phyloP scores from a whole-genome alignment of 2,888 invertebrate genomes.

The Elmis aenea region DNA sequence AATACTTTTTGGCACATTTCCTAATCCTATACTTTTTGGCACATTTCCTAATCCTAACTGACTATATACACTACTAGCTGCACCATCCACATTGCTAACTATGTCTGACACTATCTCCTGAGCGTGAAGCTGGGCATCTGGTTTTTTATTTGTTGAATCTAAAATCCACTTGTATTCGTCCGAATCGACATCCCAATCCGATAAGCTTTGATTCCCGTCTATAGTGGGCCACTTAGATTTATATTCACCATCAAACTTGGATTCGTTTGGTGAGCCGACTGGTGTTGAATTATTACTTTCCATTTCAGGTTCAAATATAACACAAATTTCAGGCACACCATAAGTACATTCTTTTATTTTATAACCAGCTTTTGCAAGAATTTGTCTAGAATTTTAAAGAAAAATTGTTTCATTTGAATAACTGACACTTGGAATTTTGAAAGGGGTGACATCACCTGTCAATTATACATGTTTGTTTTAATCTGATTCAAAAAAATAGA shows the following conservation, averaged over 20 bases:
- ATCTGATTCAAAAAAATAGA: too few species aligned
- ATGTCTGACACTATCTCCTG: neutral
- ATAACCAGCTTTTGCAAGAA: constrained; percentile 33
- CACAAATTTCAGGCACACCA: constrained; percentile 32
- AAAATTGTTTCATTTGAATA: constrained; percentile 2
- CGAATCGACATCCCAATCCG: constrained; percentile 7
- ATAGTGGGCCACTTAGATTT: neutral
- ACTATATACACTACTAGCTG: neutral
- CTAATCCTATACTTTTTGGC: too few species aligned
- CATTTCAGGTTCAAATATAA: constrained; percentile 35
- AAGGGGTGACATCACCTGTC: constrained; percentile 2
- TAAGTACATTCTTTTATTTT: constrained; percentile 36
- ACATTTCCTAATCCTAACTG: too few species aligned
- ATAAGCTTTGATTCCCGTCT: constrained; percentile 1
- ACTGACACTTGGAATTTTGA: constrained; percentile 17
- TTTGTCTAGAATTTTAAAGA: constrained; percentile 25
- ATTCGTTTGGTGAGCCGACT: neutral
- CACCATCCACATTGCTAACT: neutral
- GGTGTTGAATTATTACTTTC: constrained; percentile 23
- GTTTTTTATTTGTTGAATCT: neutral
- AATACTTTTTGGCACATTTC: too few species aligned
- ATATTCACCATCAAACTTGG: neutral
- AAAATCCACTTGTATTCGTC: neutral
- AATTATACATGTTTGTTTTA: too few species aligned
- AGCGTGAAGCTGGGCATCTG: constrained; percentile 1